Percentiles rank a stretch among this genome's conserved stretches.
Conservation (phyloP, 1,140 invertebrate species). For the Chelonus insularis region DNA sequence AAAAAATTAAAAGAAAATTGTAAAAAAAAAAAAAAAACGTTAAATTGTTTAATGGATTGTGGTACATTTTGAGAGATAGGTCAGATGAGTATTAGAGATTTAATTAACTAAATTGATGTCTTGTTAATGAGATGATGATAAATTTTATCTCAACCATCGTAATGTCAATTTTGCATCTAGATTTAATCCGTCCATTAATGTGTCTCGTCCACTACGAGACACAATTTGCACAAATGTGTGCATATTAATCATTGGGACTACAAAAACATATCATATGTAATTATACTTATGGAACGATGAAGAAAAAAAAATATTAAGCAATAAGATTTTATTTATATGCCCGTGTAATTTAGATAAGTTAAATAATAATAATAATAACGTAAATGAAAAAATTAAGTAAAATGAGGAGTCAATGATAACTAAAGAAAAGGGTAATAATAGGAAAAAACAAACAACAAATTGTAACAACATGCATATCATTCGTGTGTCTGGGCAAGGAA, state of each 20-base stretch:
- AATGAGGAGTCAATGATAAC: too few relatives aligned
- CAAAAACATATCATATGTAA: constrained; percentile 62
- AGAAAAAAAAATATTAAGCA: constrained; percentile 50
- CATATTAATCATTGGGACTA: constrained; percentile 63
- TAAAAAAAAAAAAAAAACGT: constrained; percentile 11
- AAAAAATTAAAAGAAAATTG: background rate
- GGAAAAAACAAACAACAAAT: constrained; percentile 11
- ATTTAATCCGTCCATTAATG: constrained; percentile 60
- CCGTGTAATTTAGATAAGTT: constrained; percentile 38
- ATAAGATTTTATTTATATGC: constrained; percentile 60
- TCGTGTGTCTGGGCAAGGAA: too few relatives aligned
- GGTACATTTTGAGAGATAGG: too few relatives aligned
- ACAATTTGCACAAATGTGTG: constrained; percentile 56
- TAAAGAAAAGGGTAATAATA: too few relatives aligned
- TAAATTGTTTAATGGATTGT: too few relatives aligned
- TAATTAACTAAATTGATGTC: constrained; percentile 5
- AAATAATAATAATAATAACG: constrained; percentile 25
- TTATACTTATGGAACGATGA: constrained; percentile 36
- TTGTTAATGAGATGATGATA: background rate
- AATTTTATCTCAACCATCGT: constrained; percentile 39
- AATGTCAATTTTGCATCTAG: constrained; percentile 49
- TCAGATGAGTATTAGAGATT: too few relatives aligned
- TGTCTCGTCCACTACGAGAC: constrained; percentile 49
- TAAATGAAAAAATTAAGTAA: constrained; percentile 16
- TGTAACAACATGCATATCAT: constrained; percentile 56